Conservation (phyloP, 37 sponge, comb jelly and placozoan species). For the Mnemiopsis leidyi region DNA sequence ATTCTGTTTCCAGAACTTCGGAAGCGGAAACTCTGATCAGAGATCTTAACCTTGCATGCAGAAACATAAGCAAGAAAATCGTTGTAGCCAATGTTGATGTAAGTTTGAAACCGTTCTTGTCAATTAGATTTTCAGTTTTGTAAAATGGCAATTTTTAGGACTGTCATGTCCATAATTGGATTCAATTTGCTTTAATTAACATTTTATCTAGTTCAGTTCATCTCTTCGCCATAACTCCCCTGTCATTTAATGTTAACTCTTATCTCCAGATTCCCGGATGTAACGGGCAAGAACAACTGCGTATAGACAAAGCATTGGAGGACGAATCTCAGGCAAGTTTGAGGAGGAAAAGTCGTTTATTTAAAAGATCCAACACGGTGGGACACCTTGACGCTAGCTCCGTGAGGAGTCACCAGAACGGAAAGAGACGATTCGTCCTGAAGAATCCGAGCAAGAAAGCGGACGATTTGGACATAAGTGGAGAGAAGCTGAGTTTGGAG, state of each 20-base stretch:
- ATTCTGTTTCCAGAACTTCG: neutral
- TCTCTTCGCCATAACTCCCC: neutral
- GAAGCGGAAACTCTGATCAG: neutral
- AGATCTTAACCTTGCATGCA: constrained; percentile 31
- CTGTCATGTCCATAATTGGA: too few relatives aligned
- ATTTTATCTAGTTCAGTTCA: too few relatives aligned
- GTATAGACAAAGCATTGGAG: neutral
- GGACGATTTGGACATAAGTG: neutral
- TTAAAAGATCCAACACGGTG: neutral
- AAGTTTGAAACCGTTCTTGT: neutral
- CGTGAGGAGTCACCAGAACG: neutral
- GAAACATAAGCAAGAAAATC: constrained; percentile 27
- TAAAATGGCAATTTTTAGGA: neutral
- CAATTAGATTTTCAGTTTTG: neutral
- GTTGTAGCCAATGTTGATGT: neutral
- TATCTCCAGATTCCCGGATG: neutral
- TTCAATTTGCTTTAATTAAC: too few relatives aligned
- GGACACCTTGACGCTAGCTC: neutral
- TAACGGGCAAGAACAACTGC: neutral
- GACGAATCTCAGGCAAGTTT: constrained; percentile 3
- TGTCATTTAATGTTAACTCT: neutral
- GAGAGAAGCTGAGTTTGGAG: neutral
- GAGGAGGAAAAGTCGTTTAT: neutral
- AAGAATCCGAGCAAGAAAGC: too few relatives aligned
- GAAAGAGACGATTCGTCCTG: neutral